Evolutionary conservation across 2,888 invertebrate species (phyloP), one percentile per base, ranked within the genome.

Genomic region (Labia minor): DNA sequence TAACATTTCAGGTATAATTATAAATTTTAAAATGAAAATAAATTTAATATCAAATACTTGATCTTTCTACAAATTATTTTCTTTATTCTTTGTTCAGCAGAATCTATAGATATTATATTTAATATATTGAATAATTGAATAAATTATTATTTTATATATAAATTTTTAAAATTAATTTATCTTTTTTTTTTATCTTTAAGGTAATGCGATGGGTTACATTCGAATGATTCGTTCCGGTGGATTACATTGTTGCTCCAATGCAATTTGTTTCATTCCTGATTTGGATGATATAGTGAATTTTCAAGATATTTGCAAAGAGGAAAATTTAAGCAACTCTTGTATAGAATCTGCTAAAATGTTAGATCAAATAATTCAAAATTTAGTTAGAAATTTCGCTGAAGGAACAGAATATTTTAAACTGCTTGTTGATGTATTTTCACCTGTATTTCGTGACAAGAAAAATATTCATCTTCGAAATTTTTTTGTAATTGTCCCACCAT

Each of bases 181-280:
- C n/a, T n/a, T n/a, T n/a, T n/a, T n/a, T n/a, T n/a, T n/a, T n/a
- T n/a, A n/a, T n/a, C n/a, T 68, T 73, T 33, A 72, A 83, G 85
- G 85, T 16, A 97, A 97, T 78, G 94, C 95, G 0, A 88, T 98
- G 84, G 97, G 96, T 1, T 97, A 96, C 75, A 91, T 99, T 2
- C 84, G 98, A 64, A 86, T 97, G 80, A 89, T 99, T 67, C 84
- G 95, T 66, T 93, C 96, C 0, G 98, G 97, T 18, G 94, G 95
- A 2, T 83, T 95, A 62, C 91, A 96, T 76, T 93, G 93, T 72
- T 90, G 93, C 74, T 90, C 94, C 6, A 90, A 92, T 76, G 92
- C 95, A 0, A 90, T 93, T 49, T 86, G 91, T 20, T 97, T 95
- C 78, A 82, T 97, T 70, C 92, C 95, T 0, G 87, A 89, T 74